Percentiles rank a stretch among this genome's conserved stretches.
phyloP scores from a whole-genome alignment of 2,888 invertebrate species.

The Phasia obesa region DNA sequence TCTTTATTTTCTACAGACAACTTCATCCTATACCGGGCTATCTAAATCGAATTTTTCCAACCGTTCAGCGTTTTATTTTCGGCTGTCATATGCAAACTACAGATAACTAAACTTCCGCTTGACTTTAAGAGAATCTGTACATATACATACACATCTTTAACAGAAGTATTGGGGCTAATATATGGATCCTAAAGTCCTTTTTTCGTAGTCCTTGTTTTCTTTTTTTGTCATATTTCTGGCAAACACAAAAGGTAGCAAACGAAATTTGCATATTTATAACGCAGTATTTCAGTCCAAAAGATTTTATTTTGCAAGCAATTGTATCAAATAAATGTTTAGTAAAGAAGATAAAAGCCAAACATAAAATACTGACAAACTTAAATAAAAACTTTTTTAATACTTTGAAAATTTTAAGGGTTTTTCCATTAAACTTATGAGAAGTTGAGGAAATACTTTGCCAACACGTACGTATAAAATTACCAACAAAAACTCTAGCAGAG shows the following conservation, averaged over 20 bases:
- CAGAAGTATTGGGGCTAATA: neutral
- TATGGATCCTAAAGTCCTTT: neutral
- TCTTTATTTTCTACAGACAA: too few species aligned
- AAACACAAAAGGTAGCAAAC: conserved; percentile 24
- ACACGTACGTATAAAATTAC: conserved; percentile 14
- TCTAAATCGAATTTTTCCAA: too few species aligned
- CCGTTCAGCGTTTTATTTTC: too few species aligned
- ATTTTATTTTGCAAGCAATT: neutral
- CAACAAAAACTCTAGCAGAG: conserved; percentile 20
- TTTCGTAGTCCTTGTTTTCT: neutral
- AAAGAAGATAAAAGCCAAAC: neutral
- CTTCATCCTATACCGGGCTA: too few species aligned
- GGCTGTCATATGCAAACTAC: too few species aligned
- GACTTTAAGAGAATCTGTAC: too few species aligned
- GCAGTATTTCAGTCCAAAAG: neutral
- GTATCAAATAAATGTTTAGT: neutral
- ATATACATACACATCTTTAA: too few species aligned
- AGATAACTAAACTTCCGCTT: too few species aligned
- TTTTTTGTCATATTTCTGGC: neutral
- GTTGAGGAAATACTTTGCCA: conserved; percentile 6
- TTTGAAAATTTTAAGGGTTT: neutral
- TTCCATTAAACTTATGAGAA: conserved; percentile 10
- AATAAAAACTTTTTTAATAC: conserved; percentile 11
- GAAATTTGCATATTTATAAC: conserved; percentile 42
- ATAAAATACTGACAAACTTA: conserved; percentile 2